These are phyloP conservation scores for Scaptomyza parva DNA, from an alignment of 2,888 invertebrate species.

Conservation along the genomic window DNA sequence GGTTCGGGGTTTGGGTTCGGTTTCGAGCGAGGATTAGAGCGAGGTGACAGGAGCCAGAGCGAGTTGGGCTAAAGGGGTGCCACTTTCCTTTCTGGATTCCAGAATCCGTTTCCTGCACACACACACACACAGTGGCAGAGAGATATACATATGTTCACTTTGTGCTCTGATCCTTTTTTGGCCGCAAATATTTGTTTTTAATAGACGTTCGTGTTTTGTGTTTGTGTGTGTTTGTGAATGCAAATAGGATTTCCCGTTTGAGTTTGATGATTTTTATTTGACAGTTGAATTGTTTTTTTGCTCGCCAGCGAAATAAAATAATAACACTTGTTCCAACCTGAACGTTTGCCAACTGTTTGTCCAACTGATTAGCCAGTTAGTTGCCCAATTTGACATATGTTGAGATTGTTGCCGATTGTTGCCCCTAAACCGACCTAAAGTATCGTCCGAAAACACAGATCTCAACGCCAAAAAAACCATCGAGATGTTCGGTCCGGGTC, in stretches of 20 bases:
- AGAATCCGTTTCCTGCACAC: constrained; percentile 60
- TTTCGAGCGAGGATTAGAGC: no score
- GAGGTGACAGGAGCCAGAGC: constrained; percentile 44
- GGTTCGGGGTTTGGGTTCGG: no score
- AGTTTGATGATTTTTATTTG: constrained; percentile 57
- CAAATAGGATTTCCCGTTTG: constrained; percentile 80
- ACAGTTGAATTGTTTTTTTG: constrained; percentile 63
- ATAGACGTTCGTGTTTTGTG: constrained; percentile 73
- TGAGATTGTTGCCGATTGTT: constrained; percentile 66
- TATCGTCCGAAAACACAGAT: constrained; percentile 14
- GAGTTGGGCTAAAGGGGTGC: constrained; percentile 69
- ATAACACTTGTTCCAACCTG: constrained; percentile 77
- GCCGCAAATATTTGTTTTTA: constrained; percentile 83
- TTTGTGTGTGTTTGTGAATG: constrained; percentile 69
- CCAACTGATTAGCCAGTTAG: constrained; percentile 77
- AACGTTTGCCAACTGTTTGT: constrained; percentile 52
- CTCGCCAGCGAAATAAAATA: constrained; percentile 66
- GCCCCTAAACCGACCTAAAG: constrained; percentile 1
- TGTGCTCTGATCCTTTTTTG: constrained; percentile 73
- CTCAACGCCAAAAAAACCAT: constrained; percentile 4
- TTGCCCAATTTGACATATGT: constrained; percentile 81
- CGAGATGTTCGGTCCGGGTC: background rate
- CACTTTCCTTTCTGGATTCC: constrained; percentile 17
- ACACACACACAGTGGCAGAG: constrained; percentile 50
- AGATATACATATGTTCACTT: constrained; percentile 81